Percentiles rank a stretch among this genome's conserved stretches.
phyloP scores from a whole-genome alignment of 1,140 invertebrate genomes.

The Nymphalis io region DNA sequence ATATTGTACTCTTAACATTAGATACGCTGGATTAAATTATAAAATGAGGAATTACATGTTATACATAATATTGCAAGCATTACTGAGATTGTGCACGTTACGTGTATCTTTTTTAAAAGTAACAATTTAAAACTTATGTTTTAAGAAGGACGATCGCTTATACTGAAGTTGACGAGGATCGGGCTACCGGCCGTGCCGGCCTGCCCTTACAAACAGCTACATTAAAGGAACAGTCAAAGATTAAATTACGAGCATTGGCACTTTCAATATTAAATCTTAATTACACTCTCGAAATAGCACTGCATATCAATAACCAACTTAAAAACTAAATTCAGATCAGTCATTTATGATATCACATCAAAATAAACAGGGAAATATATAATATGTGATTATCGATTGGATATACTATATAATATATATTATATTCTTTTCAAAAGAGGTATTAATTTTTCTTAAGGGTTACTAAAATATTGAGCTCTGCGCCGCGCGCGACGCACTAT shows the following conservation, averaged over 20 bases:
- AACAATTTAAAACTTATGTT: conserved; percentile 58
- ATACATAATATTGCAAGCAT: conserved; percentile 81
- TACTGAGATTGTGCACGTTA: conserved; percentile 81
- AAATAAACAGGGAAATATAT: conserved; percentile 81
- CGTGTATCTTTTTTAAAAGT: conserved; percentile 44
- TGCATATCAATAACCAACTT: conserved; percentile 81
- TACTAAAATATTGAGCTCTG: conserved; percentile 82
- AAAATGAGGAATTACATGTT: conserved; percentile 74
- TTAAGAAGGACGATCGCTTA: conserved; percentile 65
- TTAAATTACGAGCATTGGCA: conserved; percentile 82
- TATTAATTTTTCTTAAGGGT: conserved; percentile 81
- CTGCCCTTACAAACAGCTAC: conserved; percentile 55
- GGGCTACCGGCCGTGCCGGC: conserved; percentile 25
- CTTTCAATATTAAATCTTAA: conserved; percentile 82
- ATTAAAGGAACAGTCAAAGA: conserved; percentile 79
- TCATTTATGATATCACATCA: conserved; percentile 83
- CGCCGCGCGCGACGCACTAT: conserved; percentile 75
- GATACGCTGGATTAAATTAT: conserved; percentile 75
- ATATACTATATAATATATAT: conserved; percentile 75
- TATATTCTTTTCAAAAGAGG: conserved; percentile 80
- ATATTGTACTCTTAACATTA: conserved; percentile 82
- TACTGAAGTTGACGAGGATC: conserved; percentile 55
- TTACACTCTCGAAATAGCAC: conserved; percentile 81
- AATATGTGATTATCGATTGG: conserved; percentile 74
- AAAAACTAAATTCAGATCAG: conserved; percentile 83